phyloP scores from a whole-genome alignment of 2,797 vertebrate species.

The Euphonia xanthogaster region DNA sequence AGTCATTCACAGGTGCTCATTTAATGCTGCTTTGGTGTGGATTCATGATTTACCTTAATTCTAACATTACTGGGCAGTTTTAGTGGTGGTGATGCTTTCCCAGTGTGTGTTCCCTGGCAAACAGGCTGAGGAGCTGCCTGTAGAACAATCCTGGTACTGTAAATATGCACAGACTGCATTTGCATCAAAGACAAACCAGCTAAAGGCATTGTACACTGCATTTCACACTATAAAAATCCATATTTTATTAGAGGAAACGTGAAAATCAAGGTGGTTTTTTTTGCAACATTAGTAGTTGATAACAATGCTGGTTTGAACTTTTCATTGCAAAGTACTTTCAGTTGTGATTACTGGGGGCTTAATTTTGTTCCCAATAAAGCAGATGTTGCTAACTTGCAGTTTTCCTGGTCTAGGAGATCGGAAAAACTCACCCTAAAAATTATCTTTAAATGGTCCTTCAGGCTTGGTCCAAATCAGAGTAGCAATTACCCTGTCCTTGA shows the following conservation, averaged over 20 bases:
- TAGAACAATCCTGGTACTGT: neutral
- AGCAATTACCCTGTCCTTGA: neutral
- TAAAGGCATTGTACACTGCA: accelerated
- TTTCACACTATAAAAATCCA: neutral
- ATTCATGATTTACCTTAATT: neutral
- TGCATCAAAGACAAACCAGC: neutral
- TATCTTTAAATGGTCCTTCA: neutral
- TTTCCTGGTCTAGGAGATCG: neutral
- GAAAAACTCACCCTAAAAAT: neutral
- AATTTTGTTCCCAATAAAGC: neutral
- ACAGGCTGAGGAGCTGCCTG: neutral
- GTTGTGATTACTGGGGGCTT: neutral
- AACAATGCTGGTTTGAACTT: neutral
- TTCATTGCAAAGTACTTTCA: neutral
- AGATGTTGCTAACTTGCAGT: neutral
- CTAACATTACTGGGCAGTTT: neutral
- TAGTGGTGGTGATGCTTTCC: neutral
- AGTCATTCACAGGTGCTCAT: neutral
- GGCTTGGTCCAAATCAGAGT: neutral
- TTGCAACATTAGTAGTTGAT: neutral
- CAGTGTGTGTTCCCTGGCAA: neutral
- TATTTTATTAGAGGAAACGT: neutral
- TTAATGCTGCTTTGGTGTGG: neutral
- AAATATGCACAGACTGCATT: neutral
- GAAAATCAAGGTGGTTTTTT: neutral